Evolutionary conservation across 2,797 vertebrate species (phyloP).

Genomic region (Xyrichtys novacula): DNA sequence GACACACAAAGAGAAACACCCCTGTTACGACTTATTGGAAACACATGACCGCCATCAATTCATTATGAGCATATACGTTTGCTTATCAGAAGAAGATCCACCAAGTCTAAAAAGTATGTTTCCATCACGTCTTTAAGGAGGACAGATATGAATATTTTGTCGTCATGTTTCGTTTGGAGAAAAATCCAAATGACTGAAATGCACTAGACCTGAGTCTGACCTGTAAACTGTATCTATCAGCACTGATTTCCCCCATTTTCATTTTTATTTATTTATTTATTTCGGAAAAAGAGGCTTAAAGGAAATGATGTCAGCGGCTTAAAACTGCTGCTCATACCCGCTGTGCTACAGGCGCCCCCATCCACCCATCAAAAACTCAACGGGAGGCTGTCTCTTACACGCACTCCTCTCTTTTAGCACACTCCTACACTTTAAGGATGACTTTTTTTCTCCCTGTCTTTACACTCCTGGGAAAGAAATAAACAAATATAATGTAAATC

Average conservation of each 20-base stretch:
- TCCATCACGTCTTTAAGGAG: neutral
- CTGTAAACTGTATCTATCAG: conserved; percentile 53
- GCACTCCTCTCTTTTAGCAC: conserved; percentile 41
- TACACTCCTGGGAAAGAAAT: conserved; percentile 60
- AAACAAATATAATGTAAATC: conserved; percentile 73
- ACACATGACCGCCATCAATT: too few species aligned
- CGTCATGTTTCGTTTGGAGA: conserved; percentile 2
- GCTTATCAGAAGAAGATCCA: too few species aligned
- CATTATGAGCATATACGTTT: too few species aligned
- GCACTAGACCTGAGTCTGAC: conserved; percentile 61
- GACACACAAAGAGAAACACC: too few species aligned
- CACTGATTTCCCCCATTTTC: conserved; percentile 59
- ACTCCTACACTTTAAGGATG: conserved; percentile 58
- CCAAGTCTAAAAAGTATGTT: neutral
- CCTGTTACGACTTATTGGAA: too few species aligned
- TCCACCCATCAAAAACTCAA: conserved; percentile 61
- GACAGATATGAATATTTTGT: neutral
- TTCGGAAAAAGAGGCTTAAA: conserved; percentile 60
- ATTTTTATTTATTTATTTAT: too few species aligned
- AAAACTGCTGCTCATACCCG: conserved; percentile 64
- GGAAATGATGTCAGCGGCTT: conserved; percentile 63
- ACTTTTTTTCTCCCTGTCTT: conserved; percentile 40
- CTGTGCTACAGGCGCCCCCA: conserved; percentile 60
- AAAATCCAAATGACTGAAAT: conserved; percentile 38
- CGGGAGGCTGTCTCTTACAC: conserved; percentile 55